Evolutionary conservation across 1,140 invertebrate genomes (phyloP).

Genomic region (Sitobion miscanthi): DNA sequence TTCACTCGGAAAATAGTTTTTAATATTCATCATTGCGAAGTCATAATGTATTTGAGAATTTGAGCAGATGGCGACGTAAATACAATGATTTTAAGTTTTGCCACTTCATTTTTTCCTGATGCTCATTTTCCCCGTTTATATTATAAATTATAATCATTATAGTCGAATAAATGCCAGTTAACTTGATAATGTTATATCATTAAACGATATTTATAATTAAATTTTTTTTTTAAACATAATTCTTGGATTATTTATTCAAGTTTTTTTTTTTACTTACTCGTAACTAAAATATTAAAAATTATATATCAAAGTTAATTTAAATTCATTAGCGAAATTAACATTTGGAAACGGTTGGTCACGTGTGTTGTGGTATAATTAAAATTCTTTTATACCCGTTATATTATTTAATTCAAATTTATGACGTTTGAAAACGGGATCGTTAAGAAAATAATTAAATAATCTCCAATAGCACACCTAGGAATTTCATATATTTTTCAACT

Average conservation of each 20-base stretch:
- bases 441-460: conserved; percentile 2
- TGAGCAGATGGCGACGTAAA: neutral
- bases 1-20: neutral
- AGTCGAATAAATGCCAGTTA: neutral
- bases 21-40: neutral
- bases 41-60: neutral
- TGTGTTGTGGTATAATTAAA: neutral
- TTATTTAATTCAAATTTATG: neutral
- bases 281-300: neutral
- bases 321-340: neutral
- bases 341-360: neutral
- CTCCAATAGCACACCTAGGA: neutral
- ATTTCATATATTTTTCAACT: neutral
- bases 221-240: neutral
- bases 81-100: neutral
- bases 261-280: neutral
- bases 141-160: neutral
- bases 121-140: neutral
- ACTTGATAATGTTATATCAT: neutral
- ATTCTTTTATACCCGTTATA: neutral
- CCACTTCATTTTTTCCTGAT: neutral
- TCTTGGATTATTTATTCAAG: neutral
- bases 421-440: neutral
- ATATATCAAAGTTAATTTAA: too few species aligned
- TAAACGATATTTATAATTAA: neutral